phyloP scores from a whole-genome alignment of 2,797 vertebrate genomes.

The Adrianichthys oophorus region DNA sequence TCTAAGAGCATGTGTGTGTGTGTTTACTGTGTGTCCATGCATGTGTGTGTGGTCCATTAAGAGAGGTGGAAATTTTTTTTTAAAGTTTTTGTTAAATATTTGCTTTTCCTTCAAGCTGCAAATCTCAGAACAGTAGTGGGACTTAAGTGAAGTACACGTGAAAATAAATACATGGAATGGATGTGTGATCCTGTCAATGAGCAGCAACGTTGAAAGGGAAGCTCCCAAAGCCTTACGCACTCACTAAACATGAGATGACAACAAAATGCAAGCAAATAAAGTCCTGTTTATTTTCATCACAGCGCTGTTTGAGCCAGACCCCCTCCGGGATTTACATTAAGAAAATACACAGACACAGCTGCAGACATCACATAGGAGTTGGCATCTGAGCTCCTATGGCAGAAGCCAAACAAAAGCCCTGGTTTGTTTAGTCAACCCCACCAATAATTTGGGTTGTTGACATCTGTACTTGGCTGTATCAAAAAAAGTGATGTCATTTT shows the following conservation, averaged over 20 bases:
- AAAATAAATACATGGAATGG: slow-evolving; percentile 25
- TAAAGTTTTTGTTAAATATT: slow-evolving; percentile 73
- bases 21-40: slow-evolving; percentile 39
- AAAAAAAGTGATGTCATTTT: slow-evolving; percentile 31
- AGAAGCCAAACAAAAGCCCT: slow-evolving; percentile 68
- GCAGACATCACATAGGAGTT: slow-evolving; percentile 79
- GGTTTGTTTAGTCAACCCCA: slow-evolving; percentile 64
- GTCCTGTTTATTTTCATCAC: slow-evolving; percentile 50
- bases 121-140: slow-evolving; percentile 56
- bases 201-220: slow-evolving; percentile 4
- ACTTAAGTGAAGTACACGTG: slow-evolving; percentile 38
- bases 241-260: slow-evolving; percentile 17
- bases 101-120: slow-evolving; percentile 68
- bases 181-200: slow-evolving; percentile 46
- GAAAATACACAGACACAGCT: slow-evolving; percentile 71
- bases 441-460: slow-evolving; percentile 56
- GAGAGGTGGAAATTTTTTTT: slow-evolving; percentile 71
- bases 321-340: slow-evolving; percentile 59
- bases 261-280: slow-evolving; percentile 37
- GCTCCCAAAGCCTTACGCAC: slow-evolving; percentile 11
- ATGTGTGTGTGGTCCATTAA: slow-evolving; percentile 73
- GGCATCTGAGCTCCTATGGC: slow-evolving; percentile 50
- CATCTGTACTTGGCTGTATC: slow-evolving; percentile 45
- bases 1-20: slow-evolving; percentile 24
- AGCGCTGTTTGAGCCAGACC: slow-evolving; percentile 41